phyloP scores from a whole-genome alignment of 2,113 vertebrate genomes.

The Gallinago paraguaiae region DNA sequence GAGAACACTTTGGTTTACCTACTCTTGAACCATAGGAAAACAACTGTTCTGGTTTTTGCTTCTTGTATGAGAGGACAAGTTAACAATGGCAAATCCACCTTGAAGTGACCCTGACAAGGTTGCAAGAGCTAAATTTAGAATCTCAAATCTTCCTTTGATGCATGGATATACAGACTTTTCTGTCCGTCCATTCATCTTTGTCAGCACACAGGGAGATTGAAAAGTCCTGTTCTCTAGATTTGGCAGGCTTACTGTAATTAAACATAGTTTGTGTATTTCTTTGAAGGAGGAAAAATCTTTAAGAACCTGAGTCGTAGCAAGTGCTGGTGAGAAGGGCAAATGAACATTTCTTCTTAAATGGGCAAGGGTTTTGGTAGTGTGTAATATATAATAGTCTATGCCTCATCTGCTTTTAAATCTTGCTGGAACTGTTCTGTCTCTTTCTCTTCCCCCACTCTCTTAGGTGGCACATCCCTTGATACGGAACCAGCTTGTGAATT shows the following conservation, averaged over 20 bases:
- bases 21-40: background rate
- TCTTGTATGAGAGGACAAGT: background rate
- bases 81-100: background rate
- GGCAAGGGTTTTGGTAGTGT: background rate
- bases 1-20: background rate
- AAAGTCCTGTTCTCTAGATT: background rate
- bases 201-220: background rate
- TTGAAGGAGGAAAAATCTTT: background rate
- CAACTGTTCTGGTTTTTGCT: background rate
- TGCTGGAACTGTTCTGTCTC: background rate
- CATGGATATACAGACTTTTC: background rate
- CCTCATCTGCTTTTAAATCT: background rate
- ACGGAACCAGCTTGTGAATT: constrained; percentile 90
- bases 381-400: background rate
- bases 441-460: background rate
- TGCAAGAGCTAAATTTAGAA: background rate
- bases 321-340: background rate
- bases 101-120: background rate
- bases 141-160: background rate
- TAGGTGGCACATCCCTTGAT: constrained; percentile 90
- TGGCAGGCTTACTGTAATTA: background rate
- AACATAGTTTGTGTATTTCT: background rate
- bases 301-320: background rate
- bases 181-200: constrained; percentile 14
- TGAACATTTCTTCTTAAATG: background rate